Evolutionary conservation across 2,113 vertebrate species (phyloP), one percentile per base, ranked within the genome.

Genomic region (Microcebus ravelobensis): DNA sequence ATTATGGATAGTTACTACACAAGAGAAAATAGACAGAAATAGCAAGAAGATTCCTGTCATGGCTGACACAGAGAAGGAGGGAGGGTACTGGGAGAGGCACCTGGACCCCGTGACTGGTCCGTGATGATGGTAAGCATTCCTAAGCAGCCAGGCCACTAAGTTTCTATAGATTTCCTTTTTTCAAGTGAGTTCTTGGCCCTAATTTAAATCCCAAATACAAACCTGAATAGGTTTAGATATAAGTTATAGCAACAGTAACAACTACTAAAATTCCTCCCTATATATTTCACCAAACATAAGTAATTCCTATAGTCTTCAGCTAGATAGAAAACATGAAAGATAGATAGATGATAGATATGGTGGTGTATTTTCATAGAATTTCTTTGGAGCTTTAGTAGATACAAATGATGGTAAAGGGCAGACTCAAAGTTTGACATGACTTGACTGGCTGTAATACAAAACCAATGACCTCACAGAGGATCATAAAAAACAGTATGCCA

Each of bases 291-390:
- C 94, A 97, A 98, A 97, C 67, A 96, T 98, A 96, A 97, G 76
- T 94, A 97, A 98, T 96, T 97, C 63, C 68, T 86, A 29, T 87
- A 97, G 95, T 97, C 83, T 98, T 98, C 74, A 92, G 65, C 79
- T 85, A 97, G 93, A 97, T 94, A 96, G 97, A 98, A 98, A 98
- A 96, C 36, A 91, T 89, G 91, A 96, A 97, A 97, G 42, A 87
- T 14, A 87, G 39, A 61, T 74, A 87, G 39, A 61, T 74, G 70
- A 31, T 9, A 73, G 55, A 42, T 27, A 63, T 88, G 71, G 87
- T 34, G 98, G 90, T 95, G 74, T 90, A 90, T 98, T 98, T 98
- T 98, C 94, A 98, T 94, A 97, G 95, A 97, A 96, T 96, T 93
- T 96, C 88, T 97, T 98, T 96, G 87, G 90, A 94, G 90, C 7